Percentiles rank a stretch among this genome's conserved stretches.
phyloP scores from a whole-genome alignment of 2,888 invertebrate species.

The Axea sp. region DNA sequence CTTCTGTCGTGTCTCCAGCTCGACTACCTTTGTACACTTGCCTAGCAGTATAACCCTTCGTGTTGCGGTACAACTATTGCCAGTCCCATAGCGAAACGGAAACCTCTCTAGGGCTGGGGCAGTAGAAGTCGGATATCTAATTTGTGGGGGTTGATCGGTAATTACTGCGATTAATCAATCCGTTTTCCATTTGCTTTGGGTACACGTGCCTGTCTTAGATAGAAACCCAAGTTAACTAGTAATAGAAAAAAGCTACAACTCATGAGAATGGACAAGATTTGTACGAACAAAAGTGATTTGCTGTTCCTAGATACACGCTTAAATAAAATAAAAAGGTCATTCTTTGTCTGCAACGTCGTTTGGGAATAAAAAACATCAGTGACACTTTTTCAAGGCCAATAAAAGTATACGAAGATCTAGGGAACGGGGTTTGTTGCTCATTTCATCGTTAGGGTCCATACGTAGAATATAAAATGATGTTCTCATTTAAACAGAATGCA shows the following conservation, averaged over 20 bases:
- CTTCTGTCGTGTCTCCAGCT: constrained; percentile 66
- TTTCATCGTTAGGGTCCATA: constrained; percentile 28
- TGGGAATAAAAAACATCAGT: too few relatives aligned
- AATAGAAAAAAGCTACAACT: constrained; percentile 57
- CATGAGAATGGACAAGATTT: constrained; percentile 44
- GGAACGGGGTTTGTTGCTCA: constrained; percentile 20
- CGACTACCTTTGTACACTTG: constrained; percentile 64
- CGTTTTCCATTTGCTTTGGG: constrained; percentile 79
- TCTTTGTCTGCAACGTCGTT: too few relatives aligned
- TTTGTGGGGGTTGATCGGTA: constrained; percentile 81
- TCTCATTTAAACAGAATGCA: constrained; percentile 65
- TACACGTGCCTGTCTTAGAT: constrained; percentile 62
- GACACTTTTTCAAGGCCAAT: too few relatives aligned
- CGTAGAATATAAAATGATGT: constrained; percentile 63
- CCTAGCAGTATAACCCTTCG: constrained; percentile 64
- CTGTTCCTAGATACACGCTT: too few relatives aligned
- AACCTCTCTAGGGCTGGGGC: constrained; percentile 74
- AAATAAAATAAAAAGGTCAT: too few relatives aligned
- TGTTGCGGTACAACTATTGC: constrained; percentile 66
- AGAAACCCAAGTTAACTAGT: constrained; percentile 52
- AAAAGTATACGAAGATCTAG: constrained; percentile 9
- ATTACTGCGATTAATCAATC: constrained; percentile 82
- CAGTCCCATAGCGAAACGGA: constrained; percentile 68
- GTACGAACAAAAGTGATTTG: too few relatives aligned
- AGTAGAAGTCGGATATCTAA: constrained; percentile 79